These are phyloP conservation scores for Stramonita haemastoma DNA, from an alignment of 2,888 invertebrate species.

Conservation along the genomic window DNA sequence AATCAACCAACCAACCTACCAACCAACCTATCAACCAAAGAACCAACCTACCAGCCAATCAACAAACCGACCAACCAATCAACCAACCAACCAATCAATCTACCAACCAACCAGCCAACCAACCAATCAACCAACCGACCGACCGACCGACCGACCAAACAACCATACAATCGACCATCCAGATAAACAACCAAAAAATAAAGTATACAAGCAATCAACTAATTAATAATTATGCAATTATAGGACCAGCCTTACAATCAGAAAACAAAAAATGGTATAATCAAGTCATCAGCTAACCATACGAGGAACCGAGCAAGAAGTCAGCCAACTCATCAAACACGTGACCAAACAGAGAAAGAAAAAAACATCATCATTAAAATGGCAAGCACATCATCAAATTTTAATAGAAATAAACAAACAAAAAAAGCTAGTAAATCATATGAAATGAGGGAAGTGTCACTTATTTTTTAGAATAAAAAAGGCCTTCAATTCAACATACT, in stretches of 20 bases:
- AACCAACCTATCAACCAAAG: neutral
- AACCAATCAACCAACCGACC: neutral
- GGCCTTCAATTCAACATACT: too few species aligned
- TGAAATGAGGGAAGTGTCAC: too few species aligned
- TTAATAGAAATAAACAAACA: too few species aligned
- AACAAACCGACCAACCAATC: neutral
- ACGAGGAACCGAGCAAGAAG: neutral
- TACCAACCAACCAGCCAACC: neutral
- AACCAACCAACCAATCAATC: neutral
- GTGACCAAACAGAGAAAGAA: too few species aligned
- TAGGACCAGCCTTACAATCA: neutral
- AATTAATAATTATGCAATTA: too few species aligned
- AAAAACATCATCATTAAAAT: too few species aligned
- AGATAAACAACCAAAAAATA: neutral
- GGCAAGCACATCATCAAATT: too few species aligned
- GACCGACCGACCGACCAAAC: neutral
- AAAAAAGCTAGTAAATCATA: too few species aligned
- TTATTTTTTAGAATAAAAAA: too few species aligned
- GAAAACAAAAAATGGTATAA: neutral
- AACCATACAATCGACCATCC: neutral
- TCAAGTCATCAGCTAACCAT: neutral
- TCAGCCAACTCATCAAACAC: neutral
- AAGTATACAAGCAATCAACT: too few species aligned
- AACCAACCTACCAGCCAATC: neutral
- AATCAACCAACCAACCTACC: too few species aligned